Evolutionary conservation across 2,797 vertebrate species (phyloP), one percentile per base, ranked within the genome.

Genomic region (Iguana delicatissima): DNA sequence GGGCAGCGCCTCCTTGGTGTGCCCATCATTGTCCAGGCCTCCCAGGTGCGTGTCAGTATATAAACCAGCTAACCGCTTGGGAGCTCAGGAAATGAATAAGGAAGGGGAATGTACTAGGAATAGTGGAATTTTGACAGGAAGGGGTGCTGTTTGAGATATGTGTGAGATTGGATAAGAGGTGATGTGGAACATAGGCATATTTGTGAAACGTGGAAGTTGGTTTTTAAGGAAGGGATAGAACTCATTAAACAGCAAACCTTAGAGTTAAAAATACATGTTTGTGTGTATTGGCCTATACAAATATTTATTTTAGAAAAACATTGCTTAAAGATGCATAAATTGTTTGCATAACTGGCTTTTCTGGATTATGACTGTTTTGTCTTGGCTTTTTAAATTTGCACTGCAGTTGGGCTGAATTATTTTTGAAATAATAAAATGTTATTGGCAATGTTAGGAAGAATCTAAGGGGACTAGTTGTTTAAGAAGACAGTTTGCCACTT

Each of bases 11-110:
- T 97, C 9, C 92, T 96, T 0, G 96, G 97, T 0, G 96, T 96
- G 0, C 96, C 97, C 42, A 94, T 97, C 86, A 95, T 96, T 59
- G 96, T 96, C 22, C 96, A 97, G 90, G 95, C 94, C 18, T 97
- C 96, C 55, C 95, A 96, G 95, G 95, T 97, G 90, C 79, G 91
- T 22, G 29, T 20, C 26, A 0, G 38, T 13, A 35, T 29, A 6
- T 14, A 24, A 73, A 24, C 16, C 9, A 69, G 8, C 42, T 35
- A 9, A 22, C 18, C 20, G 6, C 8, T 26, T 12, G 20, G 13
- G 22, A 26, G 22, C 4, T 42, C 64, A 32, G 7, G 26, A 24
- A 24, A 4, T 29, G 12, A 2, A 50, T 67, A 32, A 1, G 16
- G 24, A 14, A 32, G 52, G 52, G 9, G 62, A 0, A 13, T 38